These are phyloP conservation scores for Watsonalla cultraria DNA, from an alignment of 2,888 invertebrate genomes.

Conservation along the genomic window DNA sequence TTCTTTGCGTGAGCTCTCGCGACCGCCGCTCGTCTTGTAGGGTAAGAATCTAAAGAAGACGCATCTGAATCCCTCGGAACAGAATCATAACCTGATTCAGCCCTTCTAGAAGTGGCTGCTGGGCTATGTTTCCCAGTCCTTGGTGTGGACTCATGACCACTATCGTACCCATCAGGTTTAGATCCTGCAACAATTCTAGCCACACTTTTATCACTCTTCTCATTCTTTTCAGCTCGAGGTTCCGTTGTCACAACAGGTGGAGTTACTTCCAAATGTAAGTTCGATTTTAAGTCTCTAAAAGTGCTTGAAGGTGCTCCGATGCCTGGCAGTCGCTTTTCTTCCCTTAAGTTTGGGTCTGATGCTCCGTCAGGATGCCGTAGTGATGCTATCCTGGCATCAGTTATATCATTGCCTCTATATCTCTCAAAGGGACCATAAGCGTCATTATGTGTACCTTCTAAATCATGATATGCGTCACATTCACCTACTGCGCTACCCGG, in stretches of 20 bases:
- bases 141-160: constrained; percentile 90
- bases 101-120: constrained; percentile 86
- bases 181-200: constrained; percentile 82
- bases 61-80: constrained; percentile 93
- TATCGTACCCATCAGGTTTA: constrained; percentile 88
- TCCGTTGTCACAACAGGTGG: constrained; percentile 79
- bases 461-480: constrained; percentile 79
- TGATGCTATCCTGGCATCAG: constrained; percentile 81
- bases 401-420: constrained; percentile 75
- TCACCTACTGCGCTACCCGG: constrained; percentile 83
- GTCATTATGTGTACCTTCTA: constrained; percentile 73
- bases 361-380: constrained; percentile 94
- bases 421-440: constrained; percentile 81
- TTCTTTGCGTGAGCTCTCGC: constrained; percentile 73
- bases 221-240: constrained; percentile 79
- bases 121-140: constrained; percentile 89
- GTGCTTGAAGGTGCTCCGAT: constrained; percentile 80
- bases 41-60: constrained; percentile 88
- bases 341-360: constrained; percentile 92
- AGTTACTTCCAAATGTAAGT: constrained; percentile 67
- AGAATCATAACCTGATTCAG: constrained; percentile 95
- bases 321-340: constrained; percentile 81
- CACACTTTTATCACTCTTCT: constrained; percentile 81
- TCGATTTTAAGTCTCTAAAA: constrained; percentile 78
- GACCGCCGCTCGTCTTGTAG: constrained; percentile 69